Conservation (phyloP, 2,113 vertebrate species). For the Murina feae region DNA sequence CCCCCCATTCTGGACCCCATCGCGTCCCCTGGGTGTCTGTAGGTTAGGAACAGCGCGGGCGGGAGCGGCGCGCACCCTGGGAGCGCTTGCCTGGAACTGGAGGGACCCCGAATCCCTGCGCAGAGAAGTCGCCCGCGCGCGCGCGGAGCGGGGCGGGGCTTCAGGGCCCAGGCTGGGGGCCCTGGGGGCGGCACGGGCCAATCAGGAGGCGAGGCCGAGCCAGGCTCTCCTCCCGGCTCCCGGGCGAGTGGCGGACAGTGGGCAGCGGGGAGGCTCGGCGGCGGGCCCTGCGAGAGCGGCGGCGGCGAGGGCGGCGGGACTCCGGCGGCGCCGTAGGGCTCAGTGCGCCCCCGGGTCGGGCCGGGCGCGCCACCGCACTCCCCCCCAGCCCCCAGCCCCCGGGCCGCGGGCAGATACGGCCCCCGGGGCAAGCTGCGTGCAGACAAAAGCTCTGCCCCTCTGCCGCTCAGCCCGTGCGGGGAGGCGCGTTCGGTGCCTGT, state of each 20-base stretch:
- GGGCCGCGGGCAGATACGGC: constrained; percentile 58
- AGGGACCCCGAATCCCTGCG: neutral
- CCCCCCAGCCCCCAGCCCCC: constrained; percentile 60
- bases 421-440: constrained; percentile 26
- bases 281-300: neutral
- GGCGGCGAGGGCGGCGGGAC: neutral
- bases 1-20: constrained; percentile 9
- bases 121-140: neutral
- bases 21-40: neutral
- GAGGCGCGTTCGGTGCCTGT: neutral
- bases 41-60: neutral
- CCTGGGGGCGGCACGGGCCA: neutral
- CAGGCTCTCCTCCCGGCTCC: neutral
- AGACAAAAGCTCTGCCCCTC: constrained; percentile 66
- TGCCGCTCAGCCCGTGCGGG: neutral
- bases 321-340: constrained; percentile 4
- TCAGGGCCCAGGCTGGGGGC: neutral
- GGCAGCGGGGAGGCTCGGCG: neutral
- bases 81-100: neutral
- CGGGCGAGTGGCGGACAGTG: neutral
- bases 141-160: neutral
- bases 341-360: constrained; percentile 16
- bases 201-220: constrained; percentile 33
- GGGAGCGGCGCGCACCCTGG: neutral
- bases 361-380: constrained; percentile 40